Conservation (phyloP, 2,113 vertebrate genomes). For the Rhinopomastus cyanomelas region DNA sequence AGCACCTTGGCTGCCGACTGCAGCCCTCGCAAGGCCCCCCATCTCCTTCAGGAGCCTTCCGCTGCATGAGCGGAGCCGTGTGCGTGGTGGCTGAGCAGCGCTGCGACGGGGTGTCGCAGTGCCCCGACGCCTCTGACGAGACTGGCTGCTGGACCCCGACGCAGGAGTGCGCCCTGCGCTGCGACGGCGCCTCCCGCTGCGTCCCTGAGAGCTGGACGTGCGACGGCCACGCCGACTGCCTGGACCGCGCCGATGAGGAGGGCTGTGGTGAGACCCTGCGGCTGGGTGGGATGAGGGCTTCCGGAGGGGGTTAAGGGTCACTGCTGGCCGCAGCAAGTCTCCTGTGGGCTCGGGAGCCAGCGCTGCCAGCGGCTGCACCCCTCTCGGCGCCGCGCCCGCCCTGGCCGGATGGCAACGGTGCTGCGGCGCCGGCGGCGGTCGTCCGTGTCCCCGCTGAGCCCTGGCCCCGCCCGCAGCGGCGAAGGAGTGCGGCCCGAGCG, state of each 20-base stretch:
- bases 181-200: constrained; percentile 77
- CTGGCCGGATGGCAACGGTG: not conserved
- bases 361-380: too few species aligned
- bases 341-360: not conserved
- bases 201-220: constrained; percentile 84
- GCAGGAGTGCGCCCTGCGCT: constrained; percentile 78
- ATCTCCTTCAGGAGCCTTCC: constrained; percentile 73
- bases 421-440: not conserved
- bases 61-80: constrained; percentile 72
- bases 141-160: constrained; percentile 71
- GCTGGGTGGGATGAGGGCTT: not conserved
- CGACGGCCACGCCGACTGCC: constrained; percentile 84
- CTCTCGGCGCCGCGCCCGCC: not conserved
- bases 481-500: constrained; percentile 50
- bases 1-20: not conserved
- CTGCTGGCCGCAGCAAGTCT: not conserved
- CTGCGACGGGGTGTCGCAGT: constrained; percentile 84
- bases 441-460: not conserved
- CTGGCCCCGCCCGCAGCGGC: constrained; percentile 45
- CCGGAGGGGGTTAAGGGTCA: not conserved
- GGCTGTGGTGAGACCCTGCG: constrained; percentile 76
- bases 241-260: constrained; percentile 80
- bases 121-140: constrained; percentile 84
- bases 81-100: constrained; percentile 73
- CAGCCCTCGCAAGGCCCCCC: not conserved